Conservation (phyloP, 2,113 vertebrate genomes). For the Typhlomys cinereus region DNA sequence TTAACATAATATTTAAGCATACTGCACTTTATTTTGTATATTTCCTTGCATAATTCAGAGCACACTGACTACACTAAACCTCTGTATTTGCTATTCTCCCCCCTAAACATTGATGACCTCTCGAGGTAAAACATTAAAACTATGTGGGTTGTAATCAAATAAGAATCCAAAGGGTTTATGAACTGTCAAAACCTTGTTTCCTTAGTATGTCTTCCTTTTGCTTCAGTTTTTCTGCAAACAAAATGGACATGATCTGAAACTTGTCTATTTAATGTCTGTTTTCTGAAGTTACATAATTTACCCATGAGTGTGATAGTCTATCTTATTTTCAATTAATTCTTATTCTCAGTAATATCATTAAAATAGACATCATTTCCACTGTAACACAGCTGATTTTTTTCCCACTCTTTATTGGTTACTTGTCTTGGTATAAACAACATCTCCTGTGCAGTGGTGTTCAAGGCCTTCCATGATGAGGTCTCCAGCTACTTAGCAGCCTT, state of each 20-base stretch:
- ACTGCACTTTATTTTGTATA: neutral
- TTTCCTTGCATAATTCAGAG: neutral
- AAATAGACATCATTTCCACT: neutral
- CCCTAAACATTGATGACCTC: neutral
- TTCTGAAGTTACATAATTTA: neutral
- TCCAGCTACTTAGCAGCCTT: neutral
- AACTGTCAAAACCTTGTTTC: neutral
- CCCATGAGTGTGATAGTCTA: neutral
- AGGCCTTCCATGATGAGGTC: too few relatives aligned
- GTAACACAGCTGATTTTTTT: neutral
- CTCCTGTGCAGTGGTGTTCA: neutral
- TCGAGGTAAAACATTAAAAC: neutral
- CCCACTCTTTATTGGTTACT: neutral
- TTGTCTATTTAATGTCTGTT: neutral
- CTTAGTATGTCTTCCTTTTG: neutral
- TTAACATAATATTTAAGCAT: neutral
- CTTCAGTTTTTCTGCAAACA: constrained; percentile 19
- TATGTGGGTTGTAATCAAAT: constrained; percentile 1
- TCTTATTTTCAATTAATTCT: neutral
- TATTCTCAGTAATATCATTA: constrained; percentile 34
- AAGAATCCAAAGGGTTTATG: neutral
- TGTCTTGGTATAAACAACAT: neutral
- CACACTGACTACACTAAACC: neutral
- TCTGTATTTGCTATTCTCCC: neutral
- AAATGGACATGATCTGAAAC: neutral